phyloP scores from a whole-genome alignment of 2,888 invertebrate genomes.

The Mellilla xanthometata region DNA sequence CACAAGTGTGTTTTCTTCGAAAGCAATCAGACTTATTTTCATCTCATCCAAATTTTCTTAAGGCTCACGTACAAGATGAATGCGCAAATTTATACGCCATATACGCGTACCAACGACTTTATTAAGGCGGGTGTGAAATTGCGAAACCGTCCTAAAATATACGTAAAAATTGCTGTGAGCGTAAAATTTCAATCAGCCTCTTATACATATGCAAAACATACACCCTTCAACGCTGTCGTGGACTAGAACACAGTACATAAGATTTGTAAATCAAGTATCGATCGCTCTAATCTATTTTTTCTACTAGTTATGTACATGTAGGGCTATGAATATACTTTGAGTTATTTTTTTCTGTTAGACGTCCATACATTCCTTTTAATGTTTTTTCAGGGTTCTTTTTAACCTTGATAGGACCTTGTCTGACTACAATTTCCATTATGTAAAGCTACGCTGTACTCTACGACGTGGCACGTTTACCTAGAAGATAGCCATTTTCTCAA shows the following conservation, averaged over 20 bases:
- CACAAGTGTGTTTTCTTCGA: constrained; percentile 7
- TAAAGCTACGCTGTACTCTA: no score
- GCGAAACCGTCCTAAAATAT: constrained; percentile 64
- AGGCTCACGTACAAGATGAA: constrained; percentile 11
- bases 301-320: no score
- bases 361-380: no score
- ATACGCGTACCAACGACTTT: constrained; percentile 48
- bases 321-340: no score
- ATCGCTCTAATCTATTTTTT: no score
- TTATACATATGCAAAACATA: constrained; percentile 73
- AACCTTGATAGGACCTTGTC: no score
- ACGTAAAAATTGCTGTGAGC: constrained; percentile 70
- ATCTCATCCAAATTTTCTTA: constrained; percentile 19
- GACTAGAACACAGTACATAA: constrained; percentile 2
- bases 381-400: no score
- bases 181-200: constrained; percentile 77
- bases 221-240: constrained; percentile 26
- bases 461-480: no score
- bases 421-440: no score
- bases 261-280: background rate
- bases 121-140: constrained; percentile 60
- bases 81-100: constrained; percentile 41
- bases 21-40: constrained; percentile 24
- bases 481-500: no score
- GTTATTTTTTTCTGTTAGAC: no score